Evolutionary conservation across 2,797 vertebrate genomes (phyloP), one percentile per base, ranked within the genome.

Genomic region (Oryzias dopingdopingensis): DNA sequence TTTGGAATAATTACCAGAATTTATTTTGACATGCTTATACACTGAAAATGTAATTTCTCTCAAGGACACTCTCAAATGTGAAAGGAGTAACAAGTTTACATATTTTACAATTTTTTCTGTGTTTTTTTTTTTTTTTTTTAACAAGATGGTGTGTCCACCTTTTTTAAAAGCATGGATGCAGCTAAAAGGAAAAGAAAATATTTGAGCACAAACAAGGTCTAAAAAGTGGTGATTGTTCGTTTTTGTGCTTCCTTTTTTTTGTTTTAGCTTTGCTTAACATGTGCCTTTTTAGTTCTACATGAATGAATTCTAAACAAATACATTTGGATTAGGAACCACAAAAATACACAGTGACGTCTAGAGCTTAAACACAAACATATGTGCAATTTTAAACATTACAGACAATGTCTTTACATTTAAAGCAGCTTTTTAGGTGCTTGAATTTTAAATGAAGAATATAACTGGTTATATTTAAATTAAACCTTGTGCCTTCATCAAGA

Each of bases 401-500:
- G 2, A 12, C 2, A 12, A 12, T 13, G 2, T 37, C 32, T 37
- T 37, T 12, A 3, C 29, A 32, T 32, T 32, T 2, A 8, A 8
- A 10, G 29, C 29, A 37, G 10, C 8, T 37, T 37, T 13, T 32
- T 37, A 37, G 10, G 32, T 37, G 10, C 32, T 12, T 37, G 12
- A 12, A 37, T 37, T 12, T 12, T 37, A 12, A 0, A 49, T 48
- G 3, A 20, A 48, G 8, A 15, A 26, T 16, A 26, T 10, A 5
- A 49, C 26, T 41, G 40, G 20, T 17, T 13, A 22, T 37, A 20
- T 4, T 41, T 41, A 13, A 52, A 52, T 41, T 41, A 18, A 52
- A 13, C 49, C 14, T 43, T 49, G 32, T 18, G 14, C 59, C 52
- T 54, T 24, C 49, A 37, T 56, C n/a, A 52, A 47, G 52, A 18